phyloP scores from a whole-genome alignment of 2,113 vertebrate species.

The Semnornis frantzii region DNA sequence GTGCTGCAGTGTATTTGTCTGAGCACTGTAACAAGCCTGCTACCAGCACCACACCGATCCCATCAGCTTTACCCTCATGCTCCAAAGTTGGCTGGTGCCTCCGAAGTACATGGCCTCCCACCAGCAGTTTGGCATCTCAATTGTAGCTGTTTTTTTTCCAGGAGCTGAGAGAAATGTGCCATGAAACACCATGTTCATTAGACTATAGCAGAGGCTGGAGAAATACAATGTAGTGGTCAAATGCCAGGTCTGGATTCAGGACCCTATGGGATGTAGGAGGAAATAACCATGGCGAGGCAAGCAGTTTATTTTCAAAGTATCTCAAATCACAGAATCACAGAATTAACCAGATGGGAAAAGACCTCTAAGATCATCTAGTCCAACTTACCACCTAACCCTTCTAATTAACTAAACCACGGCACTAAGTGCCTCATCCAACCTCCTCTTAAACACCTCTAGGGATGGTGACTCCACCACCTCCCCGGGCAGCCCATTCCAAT shows the following conservation, averaged over 20 bases:
- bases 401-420: too few species aligned
- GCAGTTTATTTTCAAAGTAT: background rate
- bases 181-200: background rate
- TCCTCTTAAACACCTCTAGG: too few species aligned
- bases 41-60: accelerated
- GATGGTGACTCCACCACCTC: too few species aligned
- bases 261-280: accelerated
- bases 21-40: background rate
- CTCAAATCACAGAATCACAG: background rate
- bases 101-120: background rate
- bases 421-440: too few species aligned
- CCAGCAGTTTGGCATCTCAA: background rate
- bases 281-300: background rate
- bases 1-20: background rate
- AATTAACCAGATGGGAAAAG: too few species aligned
- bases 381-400: too few species aligned
- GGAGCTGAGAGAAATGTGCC: background rate
- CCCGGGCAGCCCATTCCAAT: too few species aligned
- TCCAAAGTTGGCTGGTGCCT: background rate
- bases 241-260: background rate
- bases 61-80: background rate
- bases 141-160: background rate
- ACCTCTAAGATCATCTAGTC: too few species aligned
- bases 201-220: background rate
- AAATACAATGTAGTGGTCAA: background rate